Evolutionary conservation across 1,140 invertebrate species (phyloP).

Genomic region (Lordiphosa collinella): DNA sequence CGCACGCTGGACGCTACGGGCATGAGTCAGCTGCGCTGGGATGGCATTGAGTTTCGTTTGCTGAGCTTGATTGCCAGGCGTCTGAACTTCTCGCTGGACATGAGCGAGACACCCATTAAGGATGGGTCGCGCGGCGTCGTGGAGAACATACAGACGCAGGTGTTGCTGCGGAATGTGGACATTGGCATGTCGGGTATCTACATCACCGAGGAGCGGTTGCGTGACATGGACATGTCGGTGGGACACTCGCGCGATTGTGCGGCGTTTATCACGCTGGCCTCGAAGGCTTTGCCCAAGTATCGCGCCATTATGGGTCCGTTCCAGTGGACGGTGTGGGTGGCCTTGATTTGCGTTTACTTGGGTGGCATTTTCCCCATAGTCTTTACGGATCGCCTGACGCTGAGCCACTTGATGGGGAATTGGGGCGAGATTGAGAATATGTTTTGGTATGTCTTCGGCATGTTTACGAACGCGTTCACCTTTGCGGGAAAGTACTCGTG

Average conservation of each 20-base stretch:
- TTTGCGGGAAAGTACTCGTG: constrained; percentile 85
- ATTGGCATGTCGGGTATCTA: constrained; percentile 86
- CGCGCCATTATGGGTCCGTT: constrained; percentile 90
- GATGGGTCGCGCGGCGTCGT: constrained; percentile 75
- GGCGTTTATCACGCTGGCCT: constrained; percentile 86
- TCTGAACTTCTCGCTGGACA: constrained; percentile 86
- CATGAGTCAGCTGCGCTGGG: constrained; percentile 68
- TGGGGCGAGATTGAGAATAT: constrained; percentile 86
- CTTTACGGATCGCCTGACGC: constrained; percentile 84
- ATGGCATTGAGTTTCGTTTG: constrained; percentile 85
- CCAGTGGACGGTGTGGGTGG: constrained; percentile 87
- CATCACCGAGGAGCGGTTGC: constrained; percentile 81
- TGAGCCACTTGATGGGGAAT: constrained; percentile 83
- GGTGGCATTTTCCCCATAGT: constrained; percentile 85
- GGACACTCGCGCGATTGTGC: constrained; percentile 86
- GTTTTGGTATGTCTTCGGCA: constrained; percentile 90
- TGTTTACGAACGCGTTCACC: constrained; percentile 89
- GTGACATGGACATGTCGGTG: constrained; percentile 82
- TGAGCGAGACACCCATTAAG: constrained; percentile 81
- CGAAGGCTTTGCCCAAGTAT: constrained; percentile 87
- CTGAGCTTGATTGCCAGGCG: constrained; percentile 82
- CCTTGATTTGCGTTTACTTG: constrained; percentile 85
- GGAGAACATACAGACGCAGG: constrained; percentile 80
- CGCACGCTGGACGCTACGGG: constrained; percentile 70
- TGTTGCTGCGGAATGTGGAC: constrained; percentile 79